Conservation (phyloP, 1,140 invertebrate species). For the Gyrodactylus salaris region DNA sequence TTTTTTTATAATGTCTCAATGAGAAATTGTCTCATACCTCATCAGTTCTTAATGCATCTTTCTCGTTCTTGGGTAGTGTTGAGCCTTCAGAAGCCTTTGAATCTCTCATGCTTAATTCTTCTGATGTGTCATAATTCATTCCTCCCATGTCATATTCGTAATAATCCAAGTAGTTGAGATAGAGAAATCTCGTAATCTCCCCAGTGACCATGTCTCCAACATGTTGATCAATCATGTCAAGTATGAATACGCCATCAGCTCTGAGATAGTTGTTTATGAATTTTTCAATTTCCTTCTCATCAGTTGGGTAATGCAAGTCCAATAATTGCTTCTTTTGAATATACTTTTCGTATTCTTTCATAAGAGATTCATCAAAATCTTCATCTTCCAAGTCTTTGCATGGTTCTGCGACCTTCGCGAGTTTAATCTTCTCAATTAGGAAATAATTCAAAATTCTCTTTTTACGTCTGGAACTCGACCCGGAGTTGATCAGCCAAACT, state of each 20-base stretch:
- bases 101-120: too few species aligned
- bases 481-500: background rate
- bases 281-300: background rate
- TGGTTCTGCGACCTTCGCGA: background rate
- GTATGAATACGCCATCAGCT: constrained; percentile 10
- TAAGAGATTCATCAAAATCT: background rate
- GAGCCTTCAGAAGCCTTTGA: too few species aligned
- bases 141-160: background rate
- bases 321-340: background rate
- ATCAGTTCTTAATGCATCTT: background rate
- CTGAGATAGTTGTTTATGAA: constrained; percentile 9
- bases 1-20: too few species aligned
- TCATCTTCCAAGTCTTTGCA: background rate
- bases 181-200: background rate
- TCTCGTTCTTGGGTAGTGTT: background rate
- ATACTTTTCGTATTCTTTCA: background rate
- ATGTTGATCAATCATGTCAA: constrained; percentile 9
- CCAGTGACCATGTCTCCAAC: constrained; percentile 7
- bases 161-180: background rate
- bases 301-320: background rate
- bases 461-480: background rate
- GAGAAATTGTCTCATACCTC: too few species aligned
- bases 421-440: background rate
- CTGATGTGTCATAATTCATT: background rate
- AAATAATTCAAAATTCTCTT: background rate